These are phyloP conservation scores for Enteromius anoplus DNA, from an alignment of 2,797 vertebrate genomes.

Conservation along the genomic window DNA sequence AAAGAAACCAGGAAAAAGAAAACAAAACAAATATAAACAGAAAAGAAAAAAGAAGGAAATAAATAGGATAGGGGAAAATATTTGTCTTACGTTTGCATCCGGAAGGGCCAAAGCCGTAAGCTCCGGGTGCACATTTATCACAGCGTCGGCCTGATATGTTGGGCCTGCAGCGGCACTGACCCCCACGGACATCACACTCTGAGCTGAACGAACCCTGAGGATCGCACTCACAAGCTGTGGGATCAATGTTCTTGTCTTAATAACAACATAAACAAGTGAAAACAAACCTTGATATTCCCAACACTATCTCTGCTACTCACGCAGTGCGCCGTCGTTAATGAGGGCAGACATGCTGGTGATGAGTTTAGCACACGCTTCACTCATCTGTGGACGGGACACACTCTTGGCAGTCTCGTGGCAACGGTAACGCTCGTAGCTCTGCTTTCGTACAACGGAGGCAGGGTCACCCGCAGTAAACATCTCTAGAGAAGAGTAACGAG, in stretches of 20 bases:
- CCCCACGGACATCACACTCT: slow-evolving; percentile 86
- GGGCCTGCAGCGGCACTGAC: slow-evolving; percentile 90
- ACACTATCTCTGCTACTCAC: slow-evolving; percentile 73
- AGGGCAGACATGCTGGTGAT: slow-evolving; percentile 89
- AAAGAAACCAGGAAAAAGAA: background rate
- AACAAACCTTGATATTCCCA: background rate
- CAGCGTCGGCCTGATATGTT: slow-evolving; percentile 87
- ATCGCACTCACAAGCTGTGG: slow-evolving; percentile 88
- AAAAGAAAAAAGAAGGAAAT: background rate
- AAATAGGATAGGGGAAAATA: background rate
- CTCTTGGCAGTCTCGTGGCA: slow-evolving; percentile 84
- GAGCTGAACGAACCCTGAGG: slow-evolving; percentile 91
- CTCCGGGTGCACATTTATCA: slow-evolving; percentile 86
- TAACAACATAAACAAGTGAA: background rate
- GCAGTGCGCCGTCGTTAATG: slow-evolving; percentile 85
- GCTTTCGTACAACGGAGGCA: slow-evolving; percentile 77
- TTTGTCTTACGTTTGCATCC: slow-evolving; percentile 86
- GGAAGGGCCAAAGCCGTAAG: slow-evolving; percentile 86
- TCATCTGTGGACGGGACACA: slow-evolving; percentile 74
- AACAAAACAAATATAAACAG: background rate
- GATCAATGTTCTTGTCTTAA: background rate
- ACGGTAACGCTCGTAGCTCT: slow-evolving; percentile 88
- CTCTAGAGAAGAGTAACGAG: slow-evolving; percentile 87
- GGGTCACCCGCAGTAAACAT: slow-evolving; percentile 90
- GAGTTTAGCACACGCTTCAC: slow-evolving; percentile 85